phyloP scores from a whole-genome alignment of 2,113 vertebrate species.

The Tylochromis polylepis region DNA sequence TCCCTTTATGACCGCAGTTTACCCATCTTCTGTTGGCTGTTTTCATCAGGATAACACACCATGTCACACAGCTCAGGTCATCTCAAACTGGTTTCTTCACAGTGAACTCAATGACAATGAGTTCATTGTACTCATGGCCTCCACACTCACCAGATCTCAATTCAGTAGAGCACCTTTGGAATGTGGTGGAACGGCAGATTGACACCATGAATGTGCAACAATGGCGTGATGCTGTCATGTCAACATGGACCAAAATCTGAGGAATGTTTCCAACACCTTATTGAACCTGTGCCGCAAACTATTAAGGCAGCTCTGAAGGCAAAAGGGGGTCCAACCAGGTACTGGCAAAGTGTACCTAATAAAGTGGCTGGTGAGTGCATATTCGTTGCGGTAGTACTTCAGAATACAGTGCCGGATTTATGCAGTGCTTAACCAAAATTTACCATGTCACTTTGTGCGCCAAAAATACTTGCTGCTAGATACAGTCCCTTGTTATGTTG shows the following conservation, averaged over 20 bases:
- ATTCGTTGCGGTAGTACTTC: background rate
- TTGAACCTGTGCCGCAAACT: background rate
- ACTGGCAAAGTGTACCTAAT: background rate
- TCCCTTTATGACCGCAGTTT: background rate
- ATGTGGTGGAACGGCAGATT: background rate
- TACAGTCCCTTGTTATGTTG: background rate
- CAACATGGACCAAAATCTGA: background rate
- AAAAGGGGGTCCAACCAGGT: background rate
- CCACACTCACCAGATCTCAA: background rate
- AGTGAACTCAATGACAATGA: background rate
- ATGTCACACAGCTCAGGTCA: background rate
- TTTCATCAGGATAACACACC: background rate
- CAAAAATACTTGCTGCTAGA: background rate
- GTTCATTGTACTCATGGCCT: background rate
- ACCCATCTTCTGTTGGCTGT: background rate
- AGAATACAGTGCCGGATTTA: accelerated
- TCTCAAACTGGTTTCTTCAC: background rate
- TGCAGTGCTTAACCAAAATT: background rate
- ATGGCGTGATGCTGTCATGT: background rate
- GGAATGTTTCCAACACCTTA: background rate
- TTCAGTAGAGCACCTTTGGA: background rate
- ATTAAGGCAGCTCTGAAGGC: background rate
- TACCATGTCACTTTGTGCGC: background rate
- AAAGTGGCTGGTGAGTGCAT: background rate
- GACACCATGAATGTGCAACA: background rate